Evolutionary conservation across 1,140 invertebrate species (phyloP), one percentile per base, ranked within the genome.

Genomic region (Lordiphosa mommai): DNA sequence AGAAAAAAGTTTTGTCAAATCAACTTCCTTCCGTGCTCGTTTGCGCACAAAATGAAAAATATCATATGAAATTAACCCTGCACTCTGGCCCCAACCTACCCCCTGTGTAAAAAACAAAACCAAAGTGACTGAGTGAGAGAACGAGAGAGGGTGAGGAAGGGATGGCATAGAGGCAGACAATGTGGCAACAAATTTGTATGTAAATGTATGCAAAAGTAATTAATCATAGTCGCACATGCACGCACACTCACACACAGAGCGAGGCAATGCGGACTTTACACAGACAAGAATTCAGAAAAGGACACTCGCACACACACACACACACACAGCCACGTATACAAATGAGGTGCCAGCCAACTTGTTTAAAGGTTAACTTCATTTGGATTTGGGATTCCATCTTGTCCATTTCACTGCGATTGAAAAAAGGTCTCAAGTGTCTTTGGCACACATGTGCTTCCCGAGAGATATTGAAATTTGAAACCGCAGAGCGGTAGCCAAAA

Each of bases 181-280:
- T 77, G 71, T 86, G 76, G 72, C 82, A 86, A 86, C 72, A 86
- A 82, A 86, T 82, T 86, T 84, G 65, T 82, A 86, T 86, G 82
- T 82, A 86, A 86, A 86, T 86, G 76, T 86, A 86, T 86, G 82
- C 82, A 82, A 82, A 86, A 86, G 82, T 82, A 86, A 86, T 86
- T 86, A 86, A 86, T 86, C 82, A 86, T 86, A 86, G 82, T 86
- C 82, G 74, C 82, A 86, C 82, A 86, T 80, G 74, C 74, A 80
- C 74, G 51, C 61, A 65, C 44, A 72, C 56, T 69, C 50, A 69
- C 49, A 59, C 47, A 53, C 48, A 55, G 47, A 66, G 40, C 58
- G 14, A 47, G 40, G 48, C 72, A 76, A 38, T 79, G 73, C 73
- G 73, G 73, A 79, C 63, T 61, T 69, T 65, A 57, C 58, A 65